These are phyloP conservation scores for Bufo bufo DNA, from an alignment of 2,113 vertebrate species.

Conservation along the genomic window DNA sequence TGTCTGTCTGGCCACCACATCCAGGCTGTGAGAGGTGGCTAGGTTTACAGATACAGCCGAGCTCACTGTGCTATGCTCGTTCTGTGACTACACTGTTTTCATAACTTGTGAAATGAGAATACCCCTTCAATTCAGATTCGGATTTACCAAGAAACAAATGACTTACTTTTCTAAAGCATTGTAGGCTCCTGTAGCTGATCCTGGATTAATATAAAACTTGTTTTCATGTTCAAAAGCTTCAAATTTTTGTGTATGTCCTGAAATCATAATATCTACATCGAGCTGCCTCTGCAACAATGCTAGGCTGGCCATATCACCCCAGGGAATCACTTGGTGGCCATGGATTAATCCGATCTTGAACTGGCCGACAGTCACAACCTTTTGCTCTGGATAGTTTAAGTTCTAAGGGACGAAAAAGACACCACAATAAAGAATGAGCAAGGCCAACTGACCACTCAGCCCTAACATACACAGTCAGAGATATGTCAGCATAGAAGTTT, in stretches of 20 bases:
- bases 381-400: conserved; percentile 98
- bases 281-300: conserved; percentile 94
- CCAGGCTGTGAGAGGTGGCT: no score
- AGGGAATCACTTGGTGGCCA: conserved; percentile 97
- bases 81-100: no score
- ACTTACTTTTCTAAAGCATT: conserved; percentile 94
- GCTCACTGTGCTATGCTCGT: no score
- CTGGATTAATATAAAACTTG: conserved; percentile 99
- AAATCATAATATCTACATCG: conserved; percentile 98
- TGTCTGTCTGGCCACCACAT: no score
- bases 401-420: conserved; percentile 73
- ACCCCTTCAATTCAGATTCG: background rate
- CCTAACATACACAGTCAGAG: background rate
- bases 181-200: conserved; percentile 97
- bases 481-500: background rate
- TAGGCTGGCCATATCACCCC: conserved; percentile 97
- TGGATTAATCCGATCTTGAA: conserved; percentile 98
- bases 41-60: no score
- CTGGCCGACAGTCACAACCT: conserved; percentile 98
- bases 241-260: conserved; percentile 98
- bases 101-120: no score
- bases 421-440: background rate
- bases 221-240: conserved; percentile 98
- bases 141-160: background rate
- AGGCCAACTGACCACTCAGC: background rate